Evolutionary conservation across 2,888 invertebrate genomes (phyloP).

Genomic region (Harpagoxenus sublaevis): DNA sequence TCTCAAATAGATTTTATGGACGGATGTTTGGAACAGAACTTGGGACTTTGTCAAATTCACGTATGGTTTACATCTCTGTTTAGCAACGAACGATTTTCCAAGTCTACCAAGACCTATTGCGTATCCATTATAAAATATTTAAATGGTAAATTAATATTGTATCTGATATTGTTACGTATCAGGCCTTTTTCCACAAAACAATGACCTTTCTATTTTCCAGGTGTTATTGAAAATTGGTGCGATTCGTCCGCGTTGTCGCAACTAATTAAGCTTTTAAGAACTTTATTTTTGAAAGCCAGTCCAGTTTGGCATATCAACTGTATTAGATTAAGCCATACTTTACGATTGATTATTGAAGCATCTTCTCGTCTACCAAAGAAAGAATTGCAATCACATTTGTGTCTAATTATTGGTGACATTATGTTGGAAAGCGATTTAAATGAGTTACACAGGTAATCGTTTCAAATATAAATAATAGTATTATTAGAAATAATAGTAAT

Average conservation of each 20-base stretch:
- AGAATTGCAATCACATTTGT: constrained; percentile 84
- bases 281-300: constrained; percentile 80
- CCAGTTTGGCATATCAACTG: constrained; percentile 80
- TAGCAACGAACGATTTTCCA: constrained; percentile 86
- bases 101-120: constrained; percentile 83
- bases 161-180: not conserved
- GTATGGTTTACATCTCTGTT: constrained; percentile 86
- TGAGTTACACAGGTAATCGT: constrained; percentile 81
- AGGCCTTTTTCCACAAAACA: constrained; percentile 30
- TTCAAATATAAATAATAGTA: no score
- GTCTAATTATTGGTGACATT: constrained; percentile 86
- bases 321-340: constrained; percentile 74
- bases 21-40: constrained; percentile 87
- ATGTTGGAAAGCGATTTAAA: constrained; percentile 85
- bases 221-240: constrained; percentile 78
- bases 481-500: no score
- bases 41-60: constrained; percentile 86
- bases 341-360: constrained; percentile 74
- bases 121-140: constrained; percentile 87
- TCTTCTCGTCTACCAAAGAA: constrained; percentile 74
- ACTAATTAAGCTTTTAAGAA: constrained; percentile 77
- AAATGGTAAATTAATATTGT: constrained; percentile 83
- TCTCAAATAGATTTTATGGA: constrained; percentile 86
- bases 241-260: constrained; percentile 72
- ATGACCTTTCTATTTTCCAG: constrained; percentile 67